phyloP scores from a whole-genome alignment of 2,888 invertebrate genomes.

The Ectobius pallidus region DNA sequence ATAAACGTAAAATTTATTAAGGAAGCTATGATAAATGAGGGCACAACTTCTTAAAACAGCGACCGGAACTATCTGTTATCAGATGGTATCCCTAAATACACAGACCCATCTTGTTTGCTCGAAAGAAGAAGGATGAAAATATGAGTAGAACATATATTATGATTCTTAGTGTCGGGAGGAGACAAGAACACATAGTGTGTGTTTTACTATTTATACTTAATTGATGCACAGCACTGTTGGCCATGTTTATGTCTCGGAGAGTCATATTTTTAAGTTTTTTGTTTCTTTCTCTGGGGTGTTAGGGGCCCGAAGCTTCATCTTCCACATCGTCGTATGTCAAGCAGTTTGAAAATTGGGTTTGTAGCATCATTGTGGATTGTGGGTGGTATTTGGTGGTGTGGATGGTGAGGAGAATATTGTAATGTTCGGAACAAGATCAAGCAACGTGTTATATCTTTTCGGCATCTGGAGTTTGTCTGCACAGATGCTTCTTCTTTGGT shows the following conservation, averaged over 20 bases:
- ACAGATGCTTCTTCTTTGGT: not conserved
- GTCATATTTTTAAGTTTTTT: not conserved
- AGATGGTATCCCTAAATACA: not conserved
- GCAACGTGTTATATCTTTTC: not conserved
- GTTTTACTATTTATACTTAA: not conserved
- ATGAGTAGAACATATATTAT: not conserved
- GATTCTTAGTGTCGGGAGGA: not conserved
- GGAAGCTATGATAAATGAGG: too few species aligned
- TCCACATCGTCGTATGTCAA: not conserved
- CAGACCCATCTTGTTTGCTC: not conserved
- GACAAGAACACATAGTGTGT: not conserved
- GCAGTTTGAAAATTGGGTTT: not conserved
- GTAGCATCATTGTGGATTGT: too few species aligned
- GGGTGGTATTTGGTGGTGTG: too few species aligned
- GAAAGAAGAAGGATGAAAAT: not conserved
- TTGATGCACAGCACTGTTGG: not conserved
- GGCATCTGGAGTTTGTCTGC: constrained; percentile 7
- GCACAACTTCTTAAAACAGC: too few species aligned
- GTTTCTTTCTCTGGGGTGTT: not conserved
- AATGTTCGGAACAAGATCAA: not conserved
- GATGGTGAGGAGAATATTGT: not conserved
- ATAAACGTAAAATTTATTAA: too few species aligned
- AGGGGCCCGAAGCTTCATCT: not conserved
- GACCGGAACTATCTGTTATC: too few species aligned
- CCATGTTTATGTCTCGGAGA: not conserved